Conservation (phyloP, 2,888 invertebrate species). For the Idaea dimidiata region DNA sequence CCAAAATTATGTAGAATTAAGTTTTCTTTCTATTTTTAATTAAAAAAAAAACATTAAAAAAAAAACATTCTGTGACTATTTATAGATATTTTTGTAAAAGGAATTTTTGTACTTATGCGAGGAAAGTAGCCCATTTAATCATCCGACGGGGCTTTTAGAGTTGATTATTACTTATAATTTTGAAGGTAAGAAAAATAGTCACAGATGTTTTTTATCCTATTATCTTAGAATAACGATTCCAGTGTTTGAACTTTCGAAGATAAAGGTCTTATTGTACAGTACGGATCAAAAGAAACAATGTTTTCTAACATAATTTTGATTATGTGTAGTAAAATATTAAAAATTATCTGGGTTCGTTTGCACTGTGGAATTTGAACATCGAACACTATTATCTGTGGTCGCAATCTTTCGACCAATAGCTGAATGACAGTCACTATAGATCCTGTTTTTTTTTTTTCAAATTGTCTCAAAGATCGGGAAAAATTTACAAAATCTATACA, state of each 20-base stretch:
- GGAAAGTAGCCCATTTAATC: no score
- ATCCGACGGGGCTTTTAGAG: no score
- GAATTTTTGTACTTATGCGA: background rate
- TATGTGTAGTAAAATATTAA: background rate
- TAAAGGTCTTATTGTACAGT: background rate
- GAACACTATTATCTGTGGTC: background rate
- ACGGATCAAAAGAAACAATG: background rate
- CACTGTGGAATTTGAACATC: background rate
- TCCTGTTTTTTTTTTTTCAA: background rate
- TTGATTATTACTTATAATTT: background rate
- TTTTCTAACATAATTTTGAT: background rate
- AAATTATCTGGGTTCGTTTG: background rate
- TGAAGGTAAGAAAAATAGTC: constrained; percentile 18
- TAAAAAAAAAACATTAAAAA: constrained; percentile 17
- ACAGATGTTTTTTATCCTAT: constrained; percentile 1
- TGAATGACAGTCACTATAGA: no score
- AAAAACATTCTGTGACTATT: constrained; percentile 52
- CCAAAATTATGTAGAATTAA: constrained; percentile 59
- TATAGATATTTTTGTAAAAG: constrained; percentile 6
- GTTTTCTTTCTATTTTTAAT: constrained; percentile 34
- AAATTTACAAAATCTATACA: background rate
- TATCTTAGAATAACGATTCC: background rate
- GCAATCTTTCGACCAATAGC: no score
- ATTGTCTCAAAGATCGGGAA: background rate
- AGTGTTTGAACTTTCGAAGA: background rate